Evolutionary conservation across 2,113 vertebrate genomes (phyloP).

Genomic region (Coregonus clupeaformis): DNA sequence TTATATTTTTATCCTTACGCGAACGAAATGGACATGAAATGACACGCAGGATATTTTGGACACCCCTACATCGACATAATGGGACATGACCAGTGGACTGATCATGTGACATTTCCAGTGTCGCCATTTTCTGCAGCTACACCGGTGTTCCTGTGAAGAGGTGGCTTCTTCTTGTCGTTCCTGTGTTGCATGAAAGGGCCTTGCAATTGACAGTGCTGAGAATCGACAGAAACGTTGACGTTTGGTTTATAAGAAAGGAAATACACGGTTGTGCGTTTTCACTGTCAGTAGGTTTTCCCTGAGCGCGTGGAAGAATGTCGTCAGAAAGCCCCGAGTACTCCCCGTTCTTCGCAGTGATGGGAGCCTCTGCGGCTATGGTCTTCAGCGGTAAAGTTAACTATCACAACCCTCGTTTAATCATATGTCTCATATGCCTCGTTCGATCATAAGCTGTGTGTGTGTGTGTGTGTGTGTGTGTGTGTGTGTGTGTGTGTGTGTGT

Average conservation of each 20-base stretch:
- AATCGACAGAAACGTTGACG: background rate
- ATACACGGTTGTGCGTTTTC: slow-evolving; percentile 11
- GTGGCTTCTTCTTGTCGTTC: slow-evolving; percentile 21
- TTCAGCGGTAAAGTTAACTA: slow-evolving; percentile 84
- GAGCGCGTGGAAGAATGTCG: slow-evolving; percentile 65
- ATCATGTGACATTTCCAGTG: slow-evolving; percentile 75
- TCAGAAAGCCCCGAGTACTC: slow-evolving; percentile 84
- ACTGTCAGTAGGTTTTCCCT: slow-evolving; percentile 39
- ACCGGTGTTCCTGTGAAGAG: slow-evolving; percentile 48
- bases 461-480: no score
- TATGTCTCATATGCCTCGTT: no score
- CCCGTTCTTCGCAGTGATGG: slow-evolving; percentile 94
- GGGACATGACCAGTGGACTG: slow-evolving; percentile 47
- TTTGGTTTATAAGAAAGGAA: background rate
- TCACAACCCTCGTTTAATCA: slow-evolving; percentile 6
- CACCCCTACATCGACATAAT: slow-evolving; percentile 45
- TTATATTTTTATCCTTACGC: background rate
- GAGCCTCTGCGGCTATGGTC: slow-evolving; percentile 92
- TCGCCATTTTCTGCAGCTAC: slow-evolving; percentile 79
- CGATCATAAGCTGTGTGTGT: no score
- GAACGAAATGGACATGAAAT: no score
- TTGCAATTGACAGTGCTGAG: background rate
- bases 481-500: no score
- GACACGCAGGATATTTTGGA: background rate
- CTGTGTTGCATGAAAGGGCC: slow-evolving; percentile 25